Base-by-base conservation (phyloP, 64 coral and sea anemone genomes). In the Pocillopora verrucosa region DNA sequence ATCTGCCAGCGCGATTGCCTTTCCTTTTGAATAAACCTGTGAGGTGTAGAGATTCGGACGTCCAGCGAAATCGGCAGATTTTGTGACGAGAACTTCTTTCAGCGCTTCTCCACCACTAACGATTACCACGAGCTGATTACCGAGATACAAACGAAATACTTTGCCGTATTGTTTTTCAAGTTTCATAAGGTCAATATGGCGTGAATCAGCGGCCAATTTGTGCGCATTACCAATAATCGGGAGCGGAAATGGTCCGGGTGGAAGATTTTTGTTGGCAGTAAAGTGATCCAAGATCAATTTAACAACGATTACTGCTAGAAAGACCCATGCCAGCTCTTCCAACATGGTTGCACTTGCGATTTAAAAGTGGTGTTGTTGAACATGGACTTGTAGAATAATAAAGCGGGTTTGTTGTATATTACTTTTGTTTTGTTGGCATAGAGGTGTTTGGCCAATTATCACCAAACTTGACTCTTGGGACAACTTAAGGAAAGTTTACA, bases 41-140 rank as follows among this genome's bases (percentile, higher is more conserved):
- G 78, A 13, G 12, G 25, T 81, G 17, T 61, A 81, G 22, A 34
- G 16, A 70, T 70, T 70, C 25, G 79, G 79, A 36, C 79, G 79
- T 30, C 79, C 79, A 62, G 79, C 79, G 59, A 81, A 81, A 36
- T 81, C 79, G 13, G 26, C 79, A 25, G 79, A 61, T 34, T 34
- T 81, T 3, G 79, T 63, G 20, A 81, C 59, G 1, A 81, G 59
- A 7, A 25, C 77, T 67, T 80, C 88, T 79, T 60, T 89, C 14
- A 81, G 19, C 6, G 79, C 79, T 10, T 62, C 16, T 5, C 5
- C 20, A 36, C 79, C 26, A 11, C 58, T 81, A 60, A 81, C 79
- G 9, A 79, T 22, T 17, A 81, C 26, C 9, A 16, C 79, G 6
- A 81, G 59, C 13, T 81, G 79, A 5, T 12, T 81, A 34, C 79